A percentile compares a stretch with the other conserved stretches of the same genome.
These are phyloP conservation scores for Megaceryle alcyon DNA, from an alignment of 2,797 vertebrate species.

Conservation along the genomic window DNA sequence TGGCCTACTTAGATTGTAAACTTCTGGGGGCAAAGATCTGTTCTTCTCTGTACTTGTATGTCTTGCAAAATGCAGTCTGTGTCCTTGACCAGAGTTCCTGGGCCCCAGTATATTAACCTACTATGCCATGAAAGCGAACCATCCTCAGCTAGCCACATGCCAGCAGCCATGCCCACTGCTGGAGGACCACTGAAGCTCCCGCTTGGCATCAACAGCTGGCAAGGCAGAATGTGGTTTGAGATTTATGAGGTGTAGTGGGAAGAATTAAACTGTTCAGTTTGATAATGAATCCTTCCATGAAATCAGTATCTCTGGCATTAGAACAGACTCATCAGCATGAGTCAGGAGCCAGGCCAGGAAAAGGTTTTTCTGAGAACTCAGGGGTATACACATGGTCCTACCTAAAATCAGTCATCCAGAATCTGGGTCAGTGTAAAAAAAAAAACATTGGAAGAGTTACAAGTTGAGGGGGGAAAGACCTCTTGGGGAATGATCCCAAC, in stretches of 20 bases:
- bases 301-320: fast-evolving
- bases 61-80: background rate
- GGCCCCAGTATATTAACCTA: background rate
- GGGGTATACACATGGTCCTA: background rate
- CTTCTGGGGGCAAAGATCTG: background rate
- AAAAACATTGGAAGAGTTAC: background rate
- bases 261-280: background rate
- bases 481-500: background rate
- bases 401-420: background rate
- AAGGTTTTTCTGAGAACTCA: background rate
- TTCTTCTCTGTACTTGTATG: background rate
- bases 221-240: background rate
- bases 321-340: background rate
- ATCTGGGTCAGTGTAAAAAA: background rate
- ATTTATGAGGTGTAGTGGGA: background rate
- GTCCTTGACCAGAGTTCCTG: background rate
- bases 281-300: background rate
- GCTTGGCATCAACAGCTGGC: background rate
- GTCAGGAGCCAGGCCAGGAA: background rate
- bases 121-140: background rate
- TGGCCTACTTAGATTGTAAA: constrained; percentile 39
- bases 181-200: background rate
- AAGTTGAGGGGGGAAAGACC: background rate
- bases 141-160: background rate
- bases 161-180: background rate